Evolutionary conservation across 2,797 vertebrate species (phyloP).

Genomic region (Pseudocheirus occidentalis): DNA sequence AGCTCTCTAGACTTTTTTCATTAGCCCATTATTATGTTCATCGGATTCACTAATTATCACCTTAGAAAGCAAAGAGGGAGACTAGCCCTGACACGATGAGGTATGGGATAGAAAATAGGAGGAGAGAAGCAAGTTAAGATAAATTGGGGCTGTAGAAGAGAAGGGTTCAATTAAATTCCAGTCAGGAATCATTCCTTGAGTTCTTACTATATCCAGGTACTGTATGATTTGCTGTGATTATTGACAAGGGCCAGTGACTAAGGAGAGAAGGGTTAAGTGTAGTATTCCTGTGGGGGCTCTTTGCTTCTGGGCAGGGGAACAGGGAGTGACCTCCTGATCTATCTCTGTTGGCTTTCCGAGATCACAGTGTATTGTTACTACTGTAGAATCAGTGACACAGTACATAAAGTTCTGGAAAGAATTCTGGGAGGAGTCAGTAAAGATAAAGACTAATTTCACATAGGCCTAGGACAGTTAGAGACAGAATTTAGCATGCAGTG

Average conservation of each 20-base stretch:
- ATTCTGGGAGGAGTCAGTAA: not conserved
- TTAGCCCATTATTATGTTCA: slow-evolving; percentile 4
- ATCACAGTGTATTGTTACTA: too few relatives aligned
- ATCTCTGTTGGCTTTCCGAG: too few relatives aligned
- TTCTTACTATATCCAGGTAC: not conserved
- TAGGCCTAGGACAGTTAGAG: not conserved
- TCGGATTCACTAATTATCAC: slow-evolving; percentile 2
- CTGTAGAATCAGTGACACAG: not conserved
- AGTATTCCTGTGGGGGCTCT: not conserved
- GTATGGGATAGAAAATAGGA: not conserved
- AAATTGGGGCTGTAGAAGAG: not conserved
- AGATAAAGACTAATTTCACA: not conserved
- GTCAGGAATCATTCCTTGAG: not conserved
- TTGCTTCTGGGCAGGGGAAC: not conserved
- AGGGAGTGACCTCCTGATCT: not conserved
- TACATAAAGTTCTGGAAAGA: not conserved
- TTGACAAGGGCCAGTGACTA: not conserved
- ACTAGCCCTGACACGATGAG: not conserved
- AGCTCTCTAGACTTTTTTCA: not conserved
- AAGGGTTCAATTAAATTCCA: not conserved
- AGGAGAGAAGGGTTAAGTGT: not conserved
- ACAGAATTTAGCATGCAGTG: slow-evolving; percentile 31
- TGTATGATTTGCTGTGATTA: not conserved
- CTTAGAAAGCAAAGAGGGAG: slow-evolving; percentile 12
- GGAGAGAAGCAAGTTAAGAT: not conserved